Evolutionary conservation across 2,888 invertebrate species (phyloP).

Genomic region (Ichneumoninae sp.): DNA sequence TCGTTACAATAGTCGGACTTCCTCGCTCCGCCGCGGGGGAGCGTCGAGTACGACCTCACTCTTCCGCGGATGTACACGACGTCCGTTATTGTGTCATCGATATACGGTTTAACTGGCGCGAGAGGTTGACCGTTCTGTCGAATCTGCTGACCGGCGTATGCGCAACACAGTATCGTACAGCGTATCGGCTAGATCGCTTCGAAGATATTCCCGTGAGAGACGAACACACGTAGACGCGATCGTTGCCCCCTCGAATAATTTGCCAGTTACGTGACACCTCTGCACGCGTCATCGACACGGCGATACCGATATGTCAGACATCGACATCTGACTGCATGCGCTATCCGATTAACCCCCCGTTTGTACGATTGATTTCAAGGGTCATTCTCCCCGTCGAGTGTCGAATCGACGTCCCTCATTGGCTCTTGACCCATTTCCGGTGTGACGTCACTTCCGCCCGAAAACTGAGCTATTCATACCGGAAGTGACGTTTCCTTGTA

Average conservation of each 20-base stretch:
- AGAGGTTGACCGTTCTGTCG: conserved; percentile 44
- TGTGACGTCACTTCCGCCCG: too few relatives aligned
- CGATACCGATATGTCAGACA: conserved; percentile 74
- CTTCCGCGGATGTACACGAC: background rate
- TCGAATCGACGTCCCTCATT: background rate
- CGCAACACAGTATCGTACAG: conserved; percentile 25
- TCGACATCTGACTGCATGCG: conserved; percentile 66
- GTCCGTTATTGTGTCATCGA: background rate
- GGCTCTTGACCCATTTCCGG: too few relatives aligned
- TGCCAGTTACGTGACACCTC: conserved; percentile 76
- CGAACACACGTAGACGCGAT: conserved; percentile 68
- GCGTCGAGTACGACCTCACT: background rate
- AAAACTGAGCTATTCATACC: too few relatives aligned
- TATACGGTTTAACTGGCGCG: conserved; percentile 4
- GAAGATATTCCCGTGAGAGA: conserved; percentile 60
- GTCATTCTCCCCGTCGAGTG: background rate
- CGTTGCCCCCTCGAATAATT: conserved; percentile 72
- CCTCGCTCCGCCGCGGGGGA: background rate
- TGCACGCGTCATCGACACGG: conserved; percentile 74
- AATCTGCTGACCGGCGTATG: conserved; percentile 28
- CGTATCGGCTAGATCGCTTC: conserved; percentile 21
- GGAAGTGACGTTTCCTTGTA: too few relatives aligned
- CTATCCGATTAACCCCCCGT: background rate
- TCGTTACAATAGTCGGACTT: background rate
- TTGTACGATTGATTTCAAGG: conserved; percentile 30